Evolutionary conservation across 2,888 invertebrate genomes (phyloP), one percentile per base, ranked within the genome.

Genomic region (Pimpla rufipes): DNA sequence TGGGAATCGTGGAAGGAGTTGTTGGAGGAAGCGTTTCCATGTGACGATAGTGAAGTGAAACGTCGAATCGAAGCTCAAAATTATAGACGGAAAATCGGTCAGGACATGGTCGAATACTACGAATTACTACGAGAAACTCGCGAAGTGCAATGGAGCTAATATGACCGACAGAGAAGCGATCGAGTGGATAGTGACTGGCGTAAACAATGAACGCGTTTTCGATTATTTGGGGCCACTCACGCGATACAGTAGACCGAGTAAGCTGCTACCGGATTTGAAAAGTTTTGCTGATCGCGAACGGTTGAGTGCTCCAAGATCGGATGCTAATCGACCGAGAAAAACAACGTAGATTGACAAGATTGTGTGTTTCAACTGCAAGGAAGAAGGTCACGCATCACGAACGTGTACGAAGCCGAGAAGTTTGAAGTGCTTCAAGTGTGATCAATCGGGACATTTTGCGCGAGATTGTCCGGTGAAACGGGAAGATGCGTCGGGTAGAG

Each of bases 121-220:
- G n/a, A n/a, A 87, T 68, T 86, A 78, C 55, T 87, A 87, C 66
- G 85, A 84, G 74, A 87, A 87, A 64, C 47, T 86, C 10, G 57
- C 85, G 1, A 55, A 47, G 16, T 88, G 87, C 52, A 85, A 86
- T 62, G 79, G 84, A 42, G 85, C 84, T 11, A 62, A 40, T 0
- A 87, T 86, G 86, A 35, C 37, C 4, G 73, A 81, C n/a, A 11
- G 50, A 11, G 86, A 86, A 80, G 73, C 75, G 13, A 84, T 86
- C 11, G 84, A 86, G 35, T 85, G 85, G 85, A 83, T 86, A 4
- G 80, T 86, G 2, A 62, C 80, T 73, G 87, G 85, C 29, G 40
- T 87, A 23, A 76, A 84, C 29, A 76, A 83, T 42, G 11, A 70
- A 59, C 50, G 70, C 42, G 50, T 74, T 11, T 50, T 79, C 8